Percentiles rank a stretch among this genome's conserved stretches.
Conservation (phyloP, 2,888 invertebrate genomes). For the Stomorhina lunata region DNA sequence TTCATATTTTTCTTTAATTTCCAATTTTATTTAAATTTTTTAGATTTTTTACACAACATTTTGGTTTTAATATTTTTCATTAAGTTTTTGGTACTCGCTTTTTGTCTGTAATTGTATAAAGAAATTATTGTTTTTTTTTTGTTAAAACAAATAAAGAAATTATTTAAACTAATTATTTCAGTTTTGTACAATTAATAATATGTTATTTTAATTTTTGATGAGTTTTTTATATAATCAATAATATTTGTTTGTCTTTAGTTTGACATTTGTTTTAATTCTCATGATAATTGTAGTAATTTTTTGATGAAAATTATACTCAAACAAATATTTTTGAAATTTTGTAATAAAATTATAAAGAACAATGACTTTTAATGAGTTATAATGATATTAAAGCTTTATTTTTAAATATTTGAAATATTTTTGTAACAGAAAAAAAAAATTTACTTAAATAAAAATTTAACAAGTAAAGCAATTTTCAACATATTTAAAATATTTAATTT, state of each 20-base stretch:
- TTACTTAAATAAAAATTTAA: not conserved
- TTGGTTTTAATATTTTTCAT: constrained; percentile 11
- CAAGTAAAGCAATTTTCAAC: not conserved
- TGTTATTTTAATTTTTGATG: constrained; percentile 2
- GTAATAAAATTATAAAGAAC: not conserved
- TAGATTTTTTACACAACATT: constrained; percentile 54
- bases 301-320: not conserved
- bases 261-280: constrained; percentile 37
- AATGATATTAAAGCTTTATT: not conserved
- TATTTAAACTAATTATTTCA: constrained; percentile 10
- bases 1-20: not conserved
- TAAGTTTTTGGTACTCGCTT: constrained; percentile 29
- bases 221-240: constrained; percentile 3
- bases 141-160: constrained; percentile 46
- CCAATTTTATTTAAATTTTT: not conserved
- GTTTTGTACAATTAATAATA: constrained; percentile 66
- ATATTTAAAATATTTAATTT: not conserved
- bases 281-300: not conserved
- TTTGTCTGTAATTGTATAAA: constrained; percentile 60
- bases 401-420: not conserved
- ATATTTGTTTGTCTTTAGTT: not conserved
- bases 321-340: not conserved
- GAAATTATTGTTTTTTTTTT: constrained; percentile 8
- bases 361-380: not conserved
- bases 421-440: not conserved